A percentile compares a stretch with the other conserved stretches of the same genome.
These are phyloP conservation scores for Axea sp. DNA, from an alignment of 2,888 invertebrate genomes.

Conservation along the genomic window DNA sequence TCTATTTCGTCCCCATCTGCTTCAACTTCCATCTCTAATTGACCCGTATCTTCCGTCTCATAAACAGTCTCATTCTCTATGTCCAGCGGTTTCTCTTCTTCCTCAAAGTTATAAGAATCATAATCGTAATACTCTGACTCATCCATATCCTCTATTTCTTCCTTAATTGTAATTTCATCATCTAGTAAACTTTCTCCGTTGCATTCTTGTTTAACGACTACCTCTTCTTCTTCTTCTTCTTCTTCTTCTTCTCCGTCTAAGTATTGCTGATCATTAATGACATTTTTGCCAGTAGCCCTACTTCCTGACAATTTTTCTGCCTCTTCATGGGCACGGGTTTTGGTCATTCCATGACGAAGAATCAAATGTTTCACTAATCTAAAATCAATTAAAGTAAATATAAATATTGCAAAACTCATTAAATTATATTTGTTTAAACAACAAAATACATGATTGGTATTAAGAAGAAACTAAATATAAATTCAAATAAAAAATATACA, in stretches of 20 bases:
- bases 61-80: conserved; percentile 42
- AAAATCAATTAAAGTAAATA: no score
- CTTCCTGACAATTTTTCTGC: conserved; percentile 25
- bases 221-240: neutral
- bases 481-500: no score
- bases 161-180: conserved; percentile 41
- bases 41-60: conserved; percentile 1
- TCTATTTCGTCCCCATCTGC: conserved; percentile 2
- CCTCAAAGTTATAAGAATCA: conserved; percentile 32
- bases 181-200: conserved; percentile 26
- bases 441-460: no score
- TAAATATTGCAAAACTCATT: no score
- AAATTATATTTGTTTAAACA: no score
- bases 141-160: conserved; percentile 37
- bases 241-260: neutral
- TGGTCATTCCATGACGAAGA: conserved; percentile 65
- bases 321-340: conserved; percentile 60
- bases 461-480: no score
- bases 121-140: conserved; percentile 40
- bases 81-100: conserved; percentile 29
- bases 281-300: no score
- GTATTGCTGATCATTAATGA: no score
- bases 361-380: conserved; percentile 62
- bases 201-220: conserved; percentile 34
- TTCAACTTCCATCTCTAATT: conserved; percentile 4